Evolutionary conservation across 2,888 invertebrate genomes (phyloP), one percentile per base, ranked within the genome.

Genomic region (Athalia cordata): DNA sequence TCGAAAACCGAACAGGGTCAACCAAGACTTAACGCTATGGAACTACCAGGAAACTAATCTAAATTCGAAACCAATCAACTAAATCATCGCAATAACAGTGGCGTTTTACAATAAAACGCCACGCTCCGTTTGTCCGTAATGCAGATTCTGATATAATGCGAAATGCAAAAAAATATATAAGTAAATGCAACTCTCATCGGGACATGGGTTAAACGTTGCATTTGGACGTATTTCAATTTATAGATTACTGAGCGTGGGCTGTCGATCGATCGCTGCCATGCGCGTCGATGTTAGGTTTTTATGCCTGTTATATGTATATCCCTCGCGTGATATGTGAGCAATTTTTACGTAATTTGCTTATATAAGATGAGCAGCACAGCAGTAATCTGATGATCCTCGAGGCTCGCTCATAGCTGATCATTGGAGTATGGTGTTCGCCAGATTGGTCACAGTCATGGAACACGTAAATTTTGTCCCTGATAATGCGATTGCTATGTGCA

Each of bases 301-400:
- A 47, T 15, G 4, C 9, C 7, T 45, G 9, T 68, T 15, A 29
- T 29, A 29, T 29, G 29, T 29, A 29, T 59, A 45, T 29, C 11
- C 11, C 50, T 6, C 59, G 47, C 45, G 59, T 47, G 72, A 72
- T 8, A 72, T 72, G 59, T 47, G 59, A 49, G 59, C 43, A 43
- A 57, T 72, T 59, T 72, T 72, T 72, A 72, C 72, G 72, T 72
- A 72, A 72, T 72, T 72, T 72, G 72, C 47, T 72, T 72, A 72
- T 59, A 59, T 47, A 59, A 72, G 43, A 29, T 59, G 59, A 72
- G n/a, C 29, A 29, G 29, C 29, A 29, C 2, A 29, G 29, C 47
- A 13, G 72, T 72, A 72, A 72, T 72, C 72, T 72, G 72, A 72
- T 72, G 72, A 72, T 13, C 59, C 68, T 68, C 15, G 52, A 52